These are phyloP conservation scores for Cheiracanthium punctorium DNA, from an alignment of 2,888 invertebrate genomes.

Conservation along the genomic window DNA sequence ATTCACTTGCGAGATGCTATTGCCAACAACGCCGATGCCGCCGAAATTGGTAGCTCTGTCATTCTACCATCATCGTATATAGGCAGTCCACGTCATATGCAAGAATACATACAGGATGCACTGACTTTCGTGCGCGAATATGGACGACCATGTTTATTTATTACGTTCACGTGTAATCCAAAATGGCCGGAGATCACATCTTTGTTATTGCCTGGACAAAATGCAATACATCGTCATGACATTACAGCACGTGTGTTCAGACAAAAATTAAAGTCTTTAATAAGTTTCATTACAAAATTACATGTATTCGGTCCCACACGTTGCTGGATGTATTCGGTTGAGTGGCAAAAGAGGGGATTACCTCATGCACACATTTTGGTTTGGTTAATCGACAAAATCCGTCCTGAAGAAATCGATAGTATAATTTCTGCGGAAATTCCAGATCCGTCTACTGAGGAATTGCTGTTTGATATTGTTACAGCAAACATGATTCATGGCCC, in stretches of 20 bases:
- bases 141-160: slow-evolving; percentile 73
- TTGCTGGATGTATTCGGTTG: neutral
- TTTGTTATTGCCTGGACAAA: slow-evolving; percentile 9
- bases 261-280: slow-evolving; percentile 35
- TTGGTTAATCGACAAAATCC: neutral
- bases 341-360: slow-evolving; percentile 13
- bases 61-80: slow-evolving; percentile 7
- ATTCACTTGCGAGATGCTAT: neutral
- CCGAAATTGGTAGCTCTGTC: slow-evolving; percentile 31
- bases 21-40: slow-evolving; percentile 24
- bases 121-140: slow-evolving; percentile 73
- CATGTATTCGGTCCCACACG: slow-evolving; percentile 16
- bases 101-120: slow-evolving; percentile 72
- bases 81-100: slow-evolving; percentile 66
- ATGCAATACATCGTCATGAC: slow-evolving; percentile 27
- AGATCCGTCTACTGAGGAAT: neutral
- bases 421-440: slow-evolving; percentile 18
- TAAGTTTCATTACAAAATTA: slow-evolving; percentile 19
- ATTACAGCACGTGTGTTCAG: slow-evolving; percentile 18
- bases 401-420: neutral
- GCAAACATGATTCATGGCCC: neutral
- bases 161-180: slow-evolving; percentile 74
- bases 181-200: slow-evolving; percentile 74
- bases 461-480: slow-evolving; percentile 7
- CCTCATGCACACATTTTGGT: slow-evolving; percentile 4